Evolutionary conservation across 2,113 vertebrate genomes (phyloP).

Genomic region (Brachirus orientalis): DNA sequence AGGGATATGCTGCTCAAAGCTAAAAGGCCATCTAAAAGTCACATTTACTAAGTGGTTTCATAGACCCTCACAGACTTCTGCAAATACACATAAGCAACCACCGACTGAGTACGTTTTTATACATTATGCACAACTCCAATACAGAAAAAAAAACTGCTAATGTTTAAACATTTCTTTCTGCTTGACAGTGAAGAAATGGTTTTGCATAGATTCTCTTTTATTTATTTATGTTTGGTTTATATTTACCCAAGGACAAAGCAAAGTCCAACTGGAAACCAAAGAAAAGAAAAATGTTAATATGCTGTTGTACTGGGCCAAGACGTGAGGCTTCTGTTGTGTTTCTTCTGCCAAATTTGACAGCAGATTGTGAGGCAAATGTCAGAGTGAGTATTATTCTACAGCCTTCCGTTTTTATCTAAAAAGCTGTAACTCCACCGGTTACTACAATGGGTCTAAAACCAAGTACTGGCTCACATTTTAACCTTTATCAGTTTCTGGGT

Average conservation of each 20-base stretch:
- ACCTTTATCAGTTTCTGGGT: not conserved
- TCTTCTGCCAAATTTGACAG: slow-evolving; percentile 53
- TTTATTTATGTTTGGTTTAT: slow-evolving; percentile 11
- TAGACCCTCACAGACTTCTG: not conserved
- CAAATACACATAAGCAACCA: slow-evolving; percentile 10
- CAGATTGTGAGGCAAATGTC: slow-evolving; percentile 58
- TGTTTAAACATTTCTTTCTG: slow-evolving; percentile 13
- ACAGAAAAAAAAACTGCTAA: slow-evolving; percentile 20
- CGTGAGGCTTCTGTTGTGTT: slow-evolving; percentile 48
- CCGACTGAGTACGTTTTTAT: slow-evolving; percentile 19
- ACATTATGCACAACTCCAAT: slow-evolving; percentile 23
- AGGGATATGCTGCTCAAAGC: not conserved
- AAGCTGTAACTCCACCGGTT: slow-evolving; percentile 8
- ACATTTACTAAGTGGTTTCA: not conserved
- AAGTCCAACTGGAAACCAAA: slow-evolving; percentile 54
- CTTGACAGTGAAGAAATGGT: not conserved
- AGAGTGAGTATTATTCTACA: slow-evolving; percentile 29
- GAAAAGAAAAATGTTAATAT: slow-evolving; percentile 57
- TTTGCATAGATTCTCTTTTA: not conserved
- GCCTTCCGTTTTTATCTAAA: slow-evolving; percentile 27
- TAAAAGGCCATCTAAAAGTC: not conserved
- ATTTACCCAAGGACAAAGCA: slow-evolving; percentile 41
- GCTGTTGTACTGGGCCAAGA: slow-evolving; percentile 47
- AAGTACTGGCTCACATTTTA: not conserved
- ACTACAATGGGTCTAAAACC: not conserved